Base-by-base conservation (phyloP, 35 echinoderm and acorn worm species). In the Chiridota heheva region DNA sequence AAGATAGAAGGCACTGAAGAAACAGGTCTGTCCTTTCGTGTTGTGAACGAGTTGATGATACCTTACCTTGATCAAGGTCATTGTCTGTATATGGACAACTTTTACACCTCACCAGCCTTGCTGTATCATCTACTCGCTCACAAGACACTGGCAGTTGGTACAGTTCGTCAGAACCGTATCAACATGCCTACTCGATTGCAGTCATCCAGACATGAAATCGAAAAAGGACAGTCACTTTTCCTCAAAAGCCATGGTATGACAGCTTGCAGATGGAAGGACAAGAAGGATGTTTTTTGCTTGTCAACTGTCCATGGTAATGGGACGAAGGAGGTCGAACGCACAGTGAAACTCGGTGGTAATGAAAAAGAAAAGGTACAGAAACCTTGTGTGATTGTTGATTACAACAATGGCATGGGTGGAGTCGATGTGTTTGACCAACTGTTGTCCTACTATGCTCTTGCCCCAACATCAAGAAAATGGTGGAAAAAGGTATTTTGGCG, bases 21-120 rank as follows among this genome's bases (percentile, higher is more conserved):
- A 64, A 64, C 7, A 28, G 60, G 60, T 17, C 29, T 64, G 8
- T 17, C 60, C 60, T 64, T 64, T 29, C 13, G 30, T 64, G 60
- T 53, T 53, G 48, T 53, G 10, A n/a, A 53, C 48, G 10, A n/a
- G 48, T n/a, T 53, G 48, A 53, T 53, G 60, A 64, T 13, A 17
- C 60, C 13, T 13, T 64, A 64, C 60, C 30, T 64, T 13, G 60
- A 64, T 13, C 13, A 64, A 64, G 60, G 60, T 64, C 60, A 64
- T 64, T 29, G 27, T 13, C 30, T 64, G 27, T 64, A 53, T 53
- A 53, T n/a, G 10, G 48, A 53, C 48, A 53, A 53, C 48, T 53
- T 53, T 53, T 53, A 53, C 29, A 64, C 60, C 30, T 64, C 60
- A 13, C 60, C 60, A 13, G 27, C 13, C 13, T 29, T 64, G 30